phyloP scores from a whole-genome alignment of 1,140 invertebrate genomes.

The Nymphalis io region DNA sequence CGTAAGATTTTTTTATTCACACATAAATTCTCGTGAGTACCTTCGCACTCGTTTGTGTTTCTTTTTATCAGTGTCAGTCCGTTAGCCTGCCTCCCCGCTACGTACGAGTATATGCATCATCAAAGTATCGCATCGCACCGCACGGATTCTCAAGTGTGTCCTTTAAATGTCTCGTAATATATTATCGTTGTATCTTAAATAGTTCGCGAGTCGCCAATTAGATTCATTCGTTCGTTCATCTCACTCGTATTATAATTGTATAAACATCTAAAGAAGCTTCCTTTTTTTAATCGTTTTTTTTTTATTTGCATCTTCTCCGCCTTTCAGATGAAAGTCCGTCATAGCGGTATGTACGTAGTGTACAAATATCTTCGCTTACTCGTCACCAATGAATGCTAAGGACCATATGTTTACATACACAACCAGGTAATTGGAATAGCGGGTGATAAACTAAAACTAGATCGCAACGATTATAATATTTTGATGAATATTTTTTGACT shows the following conservation, averaged over 20 bases:
- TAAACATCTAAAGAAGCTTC: not conserved
- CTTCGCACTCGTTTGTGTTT: no score
- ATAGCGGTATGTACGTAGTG: constrained; percentile 48
- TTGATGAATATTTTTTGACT: no score
- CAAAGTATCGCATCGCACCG: not conserved
- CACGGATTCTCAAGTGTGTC: not conserved
- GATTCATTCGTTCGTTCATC: no score
- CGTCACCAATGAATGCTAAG: constrained; percentile 45
- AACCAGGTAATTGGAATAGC: constrained; percentile 23
- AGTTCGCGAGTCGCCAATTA: not conserved
- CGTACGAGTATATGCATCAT: not conserved
- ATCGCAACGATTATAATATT: no score
- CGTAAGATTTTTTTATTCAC: no score
- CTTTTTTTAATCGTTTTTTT: constrained; percentile 42
- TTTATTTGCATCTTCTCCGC: constrained; percentile 48
- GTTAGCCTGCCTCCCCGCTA: no score
- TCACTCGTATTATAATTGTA: no score
- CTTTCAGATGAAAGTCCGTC: constrained; percentile 58
- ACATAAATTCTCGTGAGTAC: no score
- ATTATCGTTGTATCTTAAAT: not conserved
- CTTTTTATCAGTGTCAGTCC: no score
- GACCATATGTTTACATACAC: constrained; percentile 20
- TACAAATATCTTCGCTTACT: constrained; percentile 59
- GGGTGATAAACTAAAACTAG: no score
- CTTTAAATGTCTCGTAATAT: not conserved